A percentile compares a stretch with the other conserved stretches of the same genome.
These are phyloP conservation scores for Ochropleura plecta DNA, from an alignment of 2,888 invertebrate genomes.

Conservation along the genomic window DNA sequence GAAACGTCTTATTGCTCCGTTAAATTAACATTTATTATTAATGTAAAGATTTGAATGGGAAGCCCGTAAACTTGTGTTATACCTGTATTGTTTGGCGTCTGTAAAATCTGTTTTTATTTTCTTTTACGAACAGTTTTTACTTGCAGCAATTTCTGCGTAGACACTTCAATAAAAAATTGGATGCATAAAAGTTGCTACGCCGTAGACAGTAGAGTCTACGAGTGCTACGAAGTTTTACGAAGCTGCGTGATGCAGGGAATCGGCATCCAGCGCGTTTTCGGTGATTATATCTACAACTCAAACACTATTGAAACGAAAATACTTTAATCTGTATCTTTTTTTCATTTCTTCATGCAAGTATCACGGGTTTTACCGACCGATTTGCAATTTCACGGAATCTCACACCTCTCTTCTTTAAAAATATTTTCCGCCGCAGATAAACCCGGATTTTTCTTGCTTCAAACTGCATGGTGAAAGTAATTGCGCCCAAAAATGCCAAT, in stretches of 20 bases:
- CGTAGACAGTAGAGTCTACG: constrained; percentile 42
- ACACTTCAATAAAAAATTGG: constrained; percentile 16
- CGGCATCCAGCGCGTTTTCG: not conserved
- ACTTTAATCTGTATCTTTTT: constrained; percentile 30
- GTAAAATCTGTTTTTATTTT: constrained; percentile 36
- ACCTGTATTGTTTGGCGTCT: constrained; percentile 45
- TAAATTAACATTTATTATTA: constrained; percentile 71
- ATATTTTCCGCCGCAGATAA: constrained; percentile 29
- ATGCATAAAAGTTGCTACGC: constrained; percentile 47
- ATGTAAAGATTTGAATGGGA: constrained; percentile 58
- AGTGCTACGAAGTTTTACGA: constrained; percentile 46
- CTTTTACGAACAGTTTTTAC: constrained; percentile 10
- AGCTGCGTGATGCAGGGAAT: constrained; percentile 20
- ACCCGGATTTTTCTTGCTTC: constrained; percentile 44
- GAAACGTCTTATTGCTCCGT: constrained; percentile 68
- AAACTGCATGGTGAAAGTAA: constrained; percentile 58
- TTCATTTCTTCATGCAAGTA: constrained; percentile 32
- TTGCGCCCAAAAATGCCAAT: constrained; percentile 49
- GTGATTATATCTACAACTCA: constrained; percentile 27
- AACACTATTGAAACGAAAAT: constrained; percentile 42
- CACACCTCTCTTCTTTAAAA: constrained; percentile 38
- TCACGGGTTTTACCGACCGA: constrained; percentile 36
- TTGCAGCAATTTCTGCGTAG: constrained; percentile 23
- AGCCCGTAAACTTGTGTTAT: constrained; percentile 49
- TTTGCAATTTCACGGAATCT: constrained; percentile 35